These are phyloP conservation scores for Stegostoma tigrinum DNA, from an alignment of 2,113 vertebrate genomes.

Conservation along the genomic window DNA sequence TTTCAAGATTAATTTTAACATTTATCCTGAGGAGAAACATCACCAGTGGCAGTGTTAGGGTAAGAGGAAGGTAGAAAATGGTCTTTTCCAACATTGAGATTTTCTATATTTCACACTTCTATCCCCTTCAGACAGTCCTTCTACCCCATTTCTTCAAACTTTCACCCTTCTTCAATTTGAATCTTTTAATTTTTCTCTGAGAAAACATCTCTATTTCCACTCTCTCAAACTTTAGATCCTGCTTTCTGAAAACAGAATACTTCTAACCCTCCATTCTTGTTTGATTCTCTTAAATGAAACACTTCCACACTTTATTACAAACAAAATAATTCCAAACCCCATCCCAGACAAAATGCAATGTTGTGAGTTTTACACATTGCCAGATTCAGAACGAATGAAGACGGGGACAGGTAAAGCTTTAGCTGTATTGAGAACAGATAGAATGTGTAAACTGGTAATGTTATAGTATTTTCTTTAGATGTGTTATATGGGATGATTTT, in stretches of 20 bases:
- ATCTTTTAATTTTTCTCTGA: background rate
- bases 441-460: background rate
- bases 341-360: background rate
- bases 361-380: background rate
- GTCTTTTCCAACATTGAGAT: background rate
- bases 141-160: background rate
- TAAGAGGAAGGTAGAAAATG: background rate
- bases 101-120: background rate
- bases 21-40: background rate
- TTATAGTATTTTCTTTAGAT: background rate
- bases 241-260: background rate
- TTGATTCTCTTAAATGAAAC: background rate
- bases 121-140: background rate
- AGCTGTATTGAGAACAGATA: background rate
- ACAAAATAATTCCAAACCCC: background rate
- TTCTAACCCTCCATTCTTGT: background rate
- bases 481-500: background rate
- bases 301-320: background rate
- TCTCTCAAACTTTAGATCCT: background rate
- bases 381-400: background rate
- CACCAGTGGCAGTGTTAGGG: background rate
- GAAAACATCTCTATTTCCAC: background rate
- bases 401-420: background rate
- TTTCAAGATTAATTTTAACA: background rate
- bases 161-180: background rate